These are phyloP conservation scores for Drosophila ochracea DNA, from an alignment of 2,888 invertebrate species.

Conservation along the genomic window DNA sequence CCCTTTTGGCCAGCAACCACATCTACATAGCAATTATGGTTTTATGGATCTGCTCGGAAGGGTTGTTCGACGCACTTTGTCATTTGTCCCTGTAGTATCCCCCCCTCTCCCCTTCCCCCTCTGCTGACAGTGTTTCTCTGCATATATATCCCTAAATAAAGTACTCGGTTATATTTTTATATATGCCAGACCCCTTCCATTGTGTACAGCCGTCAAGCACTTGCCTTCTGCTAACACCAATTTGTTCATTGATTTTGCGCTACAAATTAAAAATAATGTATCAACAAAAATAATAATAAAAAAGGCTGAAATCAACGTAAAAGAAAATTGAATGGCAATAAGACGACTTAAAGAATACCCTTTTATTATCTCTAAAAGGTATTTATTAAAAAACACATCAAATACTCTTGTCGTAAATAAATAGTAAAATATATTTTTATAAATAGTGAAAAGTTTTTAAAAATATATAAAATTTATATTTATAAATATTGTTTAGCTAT, in stretches of 20 bases:
- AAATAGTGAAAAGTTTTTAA: background rate
- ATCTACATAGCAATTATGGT: conserved; percentile 73
- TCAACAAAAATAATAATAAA: conserved; percentile 42
- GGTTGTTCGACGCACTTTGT: conserved; percentile 70
- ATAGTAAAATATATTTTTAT: background rate
- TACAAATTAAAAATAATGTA: conserved; percentile 73
- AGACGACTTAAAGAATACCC: conserved; percentile 6
- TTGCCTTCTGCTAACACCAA: conserved; percentile 82
- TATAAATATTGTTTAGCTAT: background rate
- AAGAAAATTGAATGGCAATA: background rate
- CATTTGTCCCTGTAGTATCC: conserved; percentile 48
- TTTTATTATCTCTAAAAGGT: background rate
- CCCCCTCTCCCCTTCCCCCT: background rate
- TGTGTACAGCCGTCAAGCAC: conserved; percentile 52
- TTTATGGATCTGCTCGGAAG: conserved; percentile 64
- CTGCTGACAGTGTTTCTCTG: background rate
- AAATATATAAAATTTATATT: background rate
- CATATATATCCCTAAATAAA: background rate
- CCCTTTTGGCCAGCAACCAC: conserved; percentile 23
- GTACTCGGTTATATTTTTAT: conserved; percentile 9
- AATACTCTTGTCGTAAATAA: background rate
- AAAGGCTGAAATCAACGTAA: background rate
- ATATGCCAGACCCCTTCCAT: conserved; percentile 3
- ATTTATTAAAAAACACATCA: too few relatives aligned
- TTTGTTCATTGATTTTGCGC: conserved; percentile 76